A percentile compares a stretch with the other conserved stretches of the same genome.
Evolutionary conservation across 2,113 vertebrate species (phyloP).

Genomic region (Pseudorasbora parva): DNA sequence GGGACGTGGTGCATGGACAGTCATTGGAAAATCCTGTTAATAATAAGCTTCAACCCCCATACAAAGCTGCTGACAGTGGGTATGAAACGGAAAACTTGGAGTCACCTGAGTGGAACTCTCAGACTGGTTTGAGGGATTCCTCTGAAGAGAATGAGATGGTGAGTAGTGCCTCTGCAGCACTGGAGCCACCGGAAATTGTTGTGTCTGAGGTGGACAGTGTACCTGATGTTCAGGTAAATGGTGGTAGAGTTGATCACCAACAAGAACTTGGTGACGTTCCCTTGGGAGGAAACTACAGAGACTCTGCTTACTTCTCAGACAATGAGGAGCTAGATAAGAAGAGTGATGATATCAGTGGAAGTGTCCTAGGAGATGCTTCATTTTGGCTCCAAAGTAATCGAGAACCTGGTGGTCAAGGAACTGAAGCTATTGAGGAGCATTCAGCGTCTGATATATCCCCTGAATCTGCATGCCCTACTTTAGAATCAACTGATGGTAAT

Average conservation of each 20-base stretch:
- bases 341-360: slow-evolving; percentile 72
- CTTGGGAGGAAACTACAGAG: slow-evolving; percentile 81
- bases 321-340: slow-evolving; percentile 94
- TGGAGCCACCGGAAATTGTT: slow-evolving; percentile 83
- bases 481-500: slow-evolving; percentile 15
- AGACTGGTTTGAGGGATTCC: slow-evolving; percentile 71
- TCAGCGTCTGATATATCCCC: slow-evolving; percentile 38
- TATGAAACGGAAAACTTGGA: slow-evolving; percentile 98
- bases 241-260: slow-evolving; percentile 44
- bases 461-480: slow-evolving; percentile 26
- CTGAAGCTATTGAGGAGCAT: slow-evolving; percentile 19
- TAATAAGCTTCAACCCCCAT: slow-evolving; percentile 88
- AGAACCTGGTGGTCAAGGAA: background rate
- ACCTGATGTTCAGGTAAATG: slow-evolving; percentile 58
- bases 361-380: slow-evolving; percentile 46
- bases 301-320: slow-evolving; percentile 98
- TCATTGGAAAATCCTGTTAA: slow-evolving; percentile 69
- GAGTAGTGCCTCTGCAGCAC: slow-evolving; percentile 27
- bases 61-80: slow-evolving; percentile 94
- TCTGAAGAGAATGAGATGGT: slow-evolving; percentile 63
- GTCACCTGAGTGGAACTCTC: slow-evolving; percentile 96
- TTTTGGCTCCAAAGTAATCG: slow-evolving; percentile 57
- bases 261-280: slow-evolving; percentile 63
- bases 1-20: slow-evolving; percentile 73
- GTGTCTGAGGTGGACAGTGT: slow-evolving; percentile 80